Evolutionary conservation across 2,113 vertebrate genomes (phyloP).

Genomic region (Mobula birostris): DNA sequence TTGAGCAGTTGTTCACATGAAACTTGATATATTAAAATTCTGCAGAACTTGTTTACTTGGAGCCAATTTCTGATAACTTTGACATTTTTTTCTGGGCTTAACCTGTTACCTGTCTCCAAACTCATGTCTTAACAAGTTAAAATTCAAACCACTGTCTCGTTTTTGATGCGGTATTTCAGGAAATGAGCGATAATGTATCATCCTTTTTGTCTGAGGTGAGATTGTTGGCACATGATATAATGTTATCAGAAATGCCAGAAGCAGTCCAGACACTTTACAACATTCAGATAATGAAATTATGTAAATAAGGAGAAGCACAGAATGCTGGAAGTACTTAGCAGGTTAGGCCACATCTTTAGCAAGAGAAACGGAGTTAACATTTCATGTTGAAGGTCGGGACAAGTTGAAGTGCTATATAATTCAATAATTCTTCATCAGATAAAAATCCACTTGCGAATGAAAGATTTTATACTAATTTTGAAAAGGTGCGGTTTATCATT

Average conservation of each 20-base stretch:
- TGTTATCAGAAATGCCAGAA: too few relatives aligned
- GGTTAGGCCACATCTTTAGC: too few relatives aligned
- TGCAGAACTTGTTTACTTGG: background rate
- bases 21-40: background rate
- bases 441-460: too few relatives aligned
- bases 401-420: too few relatives aligned
- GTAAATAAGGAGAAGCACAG: background rate
- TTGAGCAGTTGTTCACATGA: background rate
- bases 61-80: background rate
- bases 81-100: background rate
- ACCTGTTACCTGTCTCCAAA: background rate
- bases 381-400: too few relatives aligned
- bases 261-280: background rate
- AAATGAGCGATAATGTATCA: background rate
- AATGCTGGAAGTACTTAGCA: too few relatives aligned
- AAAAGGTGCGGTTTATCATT: background rate
- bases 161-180: background rate
- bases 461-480: background rate
- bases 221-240: background rate
- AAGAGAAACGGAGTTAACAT: too few relatives aligned
- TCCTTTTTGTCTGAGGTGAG: background rate
- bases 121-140: background rate
- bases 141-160: background rate
- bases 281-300: background rate
- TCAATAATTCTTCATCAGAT: too few relatives aligned